phyloP scores from a whole-genome alignment of 2,113 vertebrate species.

The Henicopernis longicauda region DNA sequence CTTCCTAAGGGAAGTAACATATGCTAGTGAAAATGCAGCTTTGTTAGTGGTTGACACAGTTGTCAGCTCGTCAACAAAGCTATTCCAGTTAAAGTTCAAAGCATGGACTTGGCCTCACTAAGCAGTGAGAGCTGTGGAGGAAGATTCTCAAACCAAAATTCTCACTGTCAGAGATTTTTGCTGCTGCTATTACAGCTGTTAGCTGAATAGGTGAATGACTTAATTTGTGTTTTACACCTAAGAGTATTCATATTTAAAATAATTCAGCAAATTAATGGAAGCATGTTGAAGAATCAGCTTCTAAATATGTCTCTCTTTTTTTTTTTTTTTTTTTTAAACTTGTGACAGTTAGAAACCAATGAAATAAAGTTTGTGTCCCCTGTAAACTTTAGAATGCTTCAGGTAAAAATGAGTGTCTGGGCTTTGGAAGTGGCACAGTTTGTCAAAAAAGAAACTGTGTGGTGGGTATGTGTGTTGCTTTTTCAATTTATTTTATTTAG shows the following conservation, averaged over 20 bases:
- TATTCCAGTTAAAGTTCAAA: neutral
- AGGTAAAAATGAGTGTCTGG: neutral
- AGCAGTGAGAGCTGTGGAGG: neutral
- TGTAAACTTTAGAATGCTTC: neutral
- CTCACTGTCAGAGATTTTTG: neutral
- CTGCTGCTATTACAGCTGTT: neutral
- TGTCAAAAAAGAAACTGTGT: neutral
- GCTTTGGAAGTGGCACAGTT: neutral
- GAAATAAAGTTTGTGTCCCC: neutral
- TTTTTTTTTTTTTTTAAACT: neutral
- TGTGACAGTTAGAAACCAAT: neutral
- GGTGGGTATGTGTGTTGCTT: neutral
- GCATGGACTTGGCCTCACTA: neutral
- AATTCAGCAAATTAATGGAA: neutral
- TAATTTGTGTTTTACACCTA: neutral
- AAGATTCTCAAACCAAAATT: neutral
- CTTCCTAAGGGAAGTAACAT: neutral
- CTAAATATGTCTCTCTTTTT: neutral
- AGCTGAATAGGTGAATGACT: neutral
- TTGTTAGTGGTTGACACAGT: neutral
- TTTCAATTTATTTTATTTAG: neutral
- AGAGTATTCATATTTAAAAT: neutral
- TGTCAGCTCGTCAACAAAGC: neutral
- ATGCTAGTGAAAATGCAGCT: neutral
- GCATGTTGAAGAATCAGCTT: neutral